Percentiles rank a stretch among this genome's conserved stretches.
Conservation (phyloP, 2,888 invertebrate species). For the Caenorhabditis drosophilae region DNA sequence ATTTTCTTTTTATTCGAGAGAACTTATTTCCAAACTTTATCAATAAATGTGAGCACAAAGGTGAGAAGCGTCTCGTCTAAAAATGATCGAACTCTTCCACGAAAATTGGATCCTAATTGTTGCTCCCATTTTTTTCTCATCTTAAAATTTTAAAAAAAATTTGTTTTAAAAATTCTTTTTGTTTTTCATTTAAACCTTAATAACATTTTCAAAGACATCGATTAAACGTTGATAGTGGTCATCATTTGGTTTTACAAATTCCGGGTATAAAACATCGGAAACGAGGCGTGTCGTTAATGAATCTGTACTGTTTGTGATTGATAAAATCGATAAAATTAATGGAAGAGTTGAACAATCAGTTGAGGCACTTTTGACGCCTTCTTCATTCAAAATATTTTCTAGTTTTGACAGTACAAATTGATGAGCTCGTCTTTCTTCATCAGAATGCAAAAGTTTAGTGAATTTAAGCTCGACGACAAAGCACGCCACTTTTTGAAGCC, state of each 20-base stretch:
- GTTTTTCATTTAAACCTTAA: too few species aligned
- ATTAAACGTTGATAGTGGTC: constrained; percentile 17
- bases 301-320: constrained; percentile 27
- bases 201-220: constrained; percentile 22
- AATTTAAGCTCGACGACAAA: constrained; percentile 30
- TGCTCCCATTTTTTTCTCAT: constrained; percentile 41
- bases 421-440: constrained; percentile 24
- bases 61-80: constrained; percentile 61
- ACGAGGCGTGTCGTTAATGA: constrained; percentile 36
- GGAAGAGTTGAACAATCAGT: constrained; percentile 41
- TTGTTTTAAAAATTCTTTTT: neutral
- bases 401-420: constrained; percentile 6
- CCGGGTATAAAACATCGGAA: constrained; percentile 36
- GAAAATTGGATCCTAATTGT: constrained; percentile 30
- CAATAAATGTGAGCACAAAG: constrained; percentile 55
- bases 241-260: constrained; percentile 23
- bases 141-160: constrained; percentile 24
- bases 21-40: constrained; percentile 41
- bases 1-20: too few species aligned
- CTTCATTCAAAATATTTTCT: constrained; percentile 29
- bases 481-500: constrained; percentile 48
- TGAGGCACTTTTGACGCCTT: constrained; percentile 39
- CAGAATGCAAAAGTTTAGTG: constrained; percentile 3
- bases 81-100: constrained; percentile 41
- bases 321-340: constrained; percentile 34